Conservation (phyloP, 1,140 invertebrate species). For the Tetramorium simillimum region DNA sequence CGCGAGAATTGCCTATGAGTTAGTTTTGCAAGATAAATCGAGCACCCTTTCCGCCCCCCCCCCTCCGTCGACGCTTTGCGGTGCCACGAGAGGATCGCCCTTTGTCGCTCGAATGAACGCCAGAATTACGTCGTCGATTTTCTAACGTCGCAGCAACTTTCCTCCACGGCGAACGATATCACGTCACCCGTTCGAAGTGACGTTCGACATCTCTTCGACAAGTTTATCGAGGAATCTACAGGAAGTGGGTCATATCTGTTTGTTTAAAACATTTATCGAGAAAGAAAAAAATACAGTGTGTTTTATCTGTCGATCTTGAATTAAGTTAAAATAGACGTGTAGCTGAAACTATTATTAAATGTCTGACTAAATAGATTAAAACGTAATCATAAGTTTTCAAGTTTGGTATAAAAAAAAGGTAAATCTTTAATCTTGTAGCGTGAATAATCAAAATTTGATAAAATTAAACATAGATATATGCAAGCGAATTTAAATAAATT, state of each 20-base stretch:
- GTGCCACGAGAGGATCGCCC: neutral
- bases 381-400: neutral
- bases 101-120: conserved; percentile 63
- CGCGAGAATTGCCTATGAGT: conserved; percentile 64
- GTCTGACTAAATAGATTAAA: neutral
- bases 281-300: neutral
- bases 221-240: neutral
- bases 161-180: conserved; percentile 15
- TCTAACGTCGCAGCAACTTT: conserved; percentile 33
- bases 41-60: conserved; percentile 7
- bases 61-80: neutral
- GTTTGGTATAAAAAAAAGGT: neutral
- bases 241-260: neutral
- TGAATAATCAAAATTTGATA: neutral
- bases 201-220: neutral
- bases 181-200: neutral
- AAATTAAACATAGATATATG: neutral
- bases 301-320: neutral
- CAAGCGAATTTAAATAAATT: neutral
- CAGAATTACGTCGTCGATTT: conserved; percentile 43
- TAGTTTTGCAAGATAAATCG: conserved; percentile 68
- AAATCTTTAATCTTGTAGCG: neutral
- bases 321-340: neutral
- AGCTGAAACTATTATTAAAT: neutral
- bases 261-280: neutral